Evolutionary conservation across 2,113 vertebrate species (phyloP), one percentile per base, ranked within the genome.

Genomic region (Xyliphius kryptos): DNA sequence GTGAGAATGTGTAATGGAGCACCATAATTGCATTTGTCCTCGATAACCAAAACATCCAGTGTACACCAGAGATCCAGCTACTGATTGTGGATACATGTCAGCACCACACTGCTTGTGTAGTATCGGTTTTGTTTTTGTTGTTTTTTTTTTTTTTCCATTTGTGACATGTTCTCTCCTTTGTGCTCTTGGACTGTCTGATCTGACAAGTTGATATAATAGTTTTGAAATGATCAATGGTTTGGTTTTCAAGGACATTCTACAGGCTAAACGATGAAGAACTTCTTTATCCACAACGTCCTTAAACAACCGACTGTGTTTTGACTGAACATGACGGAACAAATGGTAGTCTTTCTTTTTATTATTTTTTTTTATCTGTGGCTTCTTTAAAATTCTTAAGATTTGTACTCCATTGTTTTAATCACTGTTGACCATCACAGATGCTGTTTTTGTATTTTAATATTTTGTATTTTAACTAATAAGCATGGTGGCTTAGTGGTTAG

Each of bases 11-110:
- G 73, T 74, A 74, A 72, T 69, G 22, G 62, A 65, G 56, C 75
- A 69, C 54, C 74, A 80, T 74, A 71, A 77, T 74, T 81, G 77
- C 77, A 71, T 77, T 71, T 68, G 74, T 82, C 78, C 78, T 80
- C 63, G 65, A 74, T 79, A 80, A 74, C 72, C 72, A 75, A 75
- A 74, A 80, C 66, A 66, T 77, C 78, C 73, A 46, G 43, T 6
- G 43, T 3, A 41, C 40, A 41, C 10, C 40, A 41, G 9, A 74
- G 78, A 26, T 19, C 14, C 14, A 12, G n/a, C 40, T 32, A 12
- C 79, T 84, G 83, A 84, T 84, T 82, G 81, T 76, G 67, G 60
- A 70, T 56, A 26, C 56, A 59, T 17, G 12, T n/a, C 15, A 47
- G 46, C 20, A 59, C 10, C 14, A 19, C 15, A 26, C 7, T 40